Percentiles rank a stretch among this genome's conserved stretches.
Evolutionary conservation across 2,113 vertebrate genomes (phyloP).

Genomic region (Eolophus roseicapilla): DNA sequence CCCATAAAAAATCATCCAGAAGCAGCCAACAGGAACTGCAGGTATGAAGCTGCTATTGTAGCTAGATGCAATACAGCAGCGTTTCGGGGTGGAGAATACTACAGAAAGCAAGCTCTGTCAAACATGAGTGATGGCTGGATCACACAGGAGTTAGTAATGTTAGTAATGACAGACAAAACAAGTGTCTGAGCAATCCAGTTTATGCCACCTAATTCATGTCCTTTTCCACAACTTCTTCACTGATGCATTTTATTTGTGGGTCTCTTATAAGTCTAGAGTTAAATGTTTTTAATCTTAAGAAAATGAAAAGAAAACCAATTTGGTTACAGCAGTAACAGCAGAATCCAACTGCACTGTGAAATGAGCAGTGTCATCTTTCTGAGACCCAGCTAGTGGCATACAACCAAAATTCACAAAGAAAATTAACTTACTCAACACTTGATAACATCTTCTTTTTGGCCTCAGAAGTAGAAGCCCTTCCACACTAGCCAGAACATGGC

Average conservation of each 20-base stretch:
- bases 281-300: not conserved
- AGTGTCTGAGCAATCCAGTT: not conserved
- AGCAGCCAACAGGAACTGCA: not conserved
- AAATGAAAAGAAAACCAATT: not conserved
- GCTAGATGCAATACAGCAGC: not conserved
- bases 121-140: fast-evolving
- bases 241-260: not conserved
- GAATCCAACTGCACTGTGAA: not conserved
- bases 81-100: not conserved
- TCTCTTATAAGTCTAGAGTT: not conserved
- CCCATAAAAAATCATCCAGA: not conserved
- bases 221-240: not conserved
- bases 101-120: not conserved
- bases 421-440: not conserved
- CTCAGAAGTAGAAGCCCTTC: not conserved
- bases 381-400: not conserved
- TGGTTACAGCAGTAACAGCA: not conserved
- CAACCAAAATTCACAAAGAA: not conserved
- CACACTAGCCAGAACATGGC: not conserved
- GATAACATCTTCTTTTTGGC: not conserved
- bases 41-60: not conserved
- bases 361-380: not conserved
- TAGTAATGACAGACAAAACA: not conserved
- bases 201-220: not conserved
- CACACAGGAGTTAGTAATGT: not conserved